Evolutionary conservation across 2,113 vertebrate species (phyloP), one percentile per base, ranked within the genome.

Genomic region (Pedetes capensis): DNA sequence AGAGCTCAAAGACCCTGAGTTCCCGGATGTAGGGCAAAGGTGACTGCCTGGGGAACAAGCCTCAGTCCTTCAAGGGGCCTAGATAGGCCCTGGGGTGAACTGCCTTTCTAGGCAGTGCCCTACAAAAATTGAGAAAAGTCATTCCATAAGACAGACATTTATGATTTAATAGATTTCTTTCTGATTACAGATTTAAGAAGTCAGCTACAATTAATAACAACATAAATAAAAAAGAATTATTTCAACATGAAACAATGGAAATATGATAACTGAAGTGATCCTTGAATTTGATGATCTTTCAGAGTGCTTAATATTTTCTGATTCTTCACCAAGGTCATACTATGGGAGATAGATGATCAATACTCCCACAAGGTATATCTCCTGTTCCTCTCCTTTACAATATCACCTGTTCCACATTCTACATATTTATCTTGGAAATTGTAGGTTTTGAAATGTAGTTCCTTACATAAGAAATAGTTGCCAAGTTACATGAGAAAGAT

Each of bases 401-500:
- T 6, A 63, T 22, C 25, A 22, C 68, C 81, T 89, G 27, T 75
- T 93, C 32, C 1, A 6, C 13, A 7, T 37, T 27, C 25, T 75
- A 5, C 29, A 59, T 37, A 91, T 94, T 94, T 93, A 57, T 47
- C n/a, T 47, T 61, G 13, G 37, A 80, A 94, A 79, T 25, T 87
- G 51, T 16, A 87, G 75, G 81, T 71, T 85, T 93, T 88, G 61
- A 88, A 96, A 78, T 3, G 0, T 14, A 96, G 59, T 25, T 93
- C 29, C 16, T 91, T n/a, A 59, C 17, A 32, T 76, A 87, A 81
- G 27, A 95, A 87, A 44, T 76, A 64, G 72, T 69, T 96, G 78
- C 47, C 87, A 89, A 93, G 66, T 91, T 95, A 89, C 81, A 94
- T 69, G 42, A 90, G 61, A 87, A 89, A 12, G 42, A 89, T 95